Conservation (phyloP, 2,113 vertebrate genomes). For the Cariama cristata region DNA sequence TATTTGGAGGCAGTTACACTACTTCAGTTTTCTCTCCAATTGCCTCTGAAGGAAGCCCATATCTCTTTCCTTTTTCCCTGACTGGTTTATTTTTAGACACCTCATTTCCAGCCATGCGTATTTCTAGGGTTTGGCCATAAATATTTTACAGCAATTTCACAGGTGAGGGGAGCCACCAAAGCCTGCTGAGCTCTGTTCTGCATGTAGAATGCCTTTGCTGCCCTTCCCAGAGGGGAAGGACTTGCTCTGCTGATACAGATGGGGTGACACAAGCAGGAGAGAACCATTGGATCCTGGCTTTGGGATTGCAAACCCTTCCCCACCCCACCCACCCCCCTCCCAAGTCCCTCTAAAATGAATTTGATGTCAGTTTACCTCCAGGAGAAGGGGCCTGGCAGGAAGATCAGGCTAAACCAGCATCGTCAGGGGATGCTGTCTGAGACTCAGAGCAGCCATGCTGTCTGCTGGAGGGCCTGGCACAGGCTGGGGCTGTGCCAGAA, state of each 20-base stretch:
- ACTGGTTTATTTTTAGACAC: slow-evolving; percentile 48
- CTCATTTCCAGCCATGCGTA: background rate
- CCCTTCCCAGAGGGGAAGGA: background rate
- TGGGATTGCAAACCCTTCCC: background rate
- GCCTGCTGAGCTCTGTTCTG: background rate
- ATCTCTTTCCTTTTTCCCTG: background rate
- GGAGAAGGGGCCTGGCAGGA: background rate
- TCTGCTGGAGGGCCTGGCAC: background rate
- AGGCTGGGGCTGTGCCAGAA: background rate
- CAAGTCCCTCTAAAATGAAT: background rate
- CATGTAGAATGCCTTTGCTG: rapidly evolving
- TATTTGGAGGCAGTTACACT: slow-evolving; percentile 2
- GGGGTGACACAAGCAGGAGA: background rate
- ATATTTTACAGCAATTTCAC: slow-evolving; percentile 36
- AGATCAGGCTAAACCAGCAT: background rate
- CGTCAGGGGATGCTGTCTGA: background rate
- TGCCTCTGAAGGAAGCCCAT: slow-evolving; percentile 5
- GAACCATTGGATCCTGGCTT: rapidly evolving
- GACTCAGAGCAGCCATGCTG: rapidly evolving
- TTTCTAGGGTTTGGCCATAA: background rate
- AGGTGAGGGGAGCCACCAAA: background rate
- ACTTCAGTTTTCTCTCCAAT: slow-evolving; percentile 21
- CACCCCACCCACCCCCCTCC: too few species aligned
- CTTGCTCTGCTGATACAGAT: background rate
- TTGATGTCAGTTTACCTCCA: background rate